Evolutionary conservation across 53 echinoderm and acorn worm genomes (phyloP).

Genomic region (Arbacia lixula): DNA sequence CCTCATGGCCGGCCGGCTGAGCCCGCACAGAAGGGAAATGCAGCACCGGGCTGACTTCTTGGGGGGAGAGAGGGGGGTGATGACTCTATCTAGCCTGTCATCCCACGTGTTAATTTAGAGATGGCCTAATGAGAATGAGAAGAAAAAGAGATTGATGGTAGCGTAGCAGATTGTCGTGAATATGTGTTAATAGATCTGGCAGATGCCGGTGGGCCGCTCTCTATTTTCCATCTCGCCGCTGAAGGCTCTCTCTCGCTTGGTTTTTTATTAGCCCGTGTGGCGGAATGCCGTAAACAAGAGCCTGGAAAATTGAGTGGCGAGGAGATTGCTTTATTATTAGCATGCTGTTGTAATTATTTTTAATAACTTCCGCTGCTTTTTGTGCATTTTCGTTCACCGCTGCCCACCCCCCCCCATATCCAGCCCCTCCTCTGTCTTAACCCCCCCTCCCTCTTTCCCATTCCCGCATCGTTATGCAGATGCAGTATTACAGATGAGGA

Average conservation of each 20-base stretch:
- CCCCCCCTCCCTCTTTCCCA: constrained; percentile 8
- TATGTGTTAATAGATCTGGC: constrained; percentile 54
- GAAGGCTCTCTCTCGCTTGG: constrained; percentile 14
- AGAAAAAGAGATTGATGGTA: constrained; percentile 53
- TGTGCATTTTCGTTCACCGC: constrained; percentile 11
- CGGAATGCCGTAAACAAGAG: constrained; percentile 59
- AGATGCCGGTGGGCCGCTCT: constrained; percentile 40
- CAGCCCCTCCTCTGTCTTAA: neutral
- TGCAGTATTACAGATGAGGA: neutral
- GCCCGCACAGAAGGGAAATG: constrained; percentile 20
- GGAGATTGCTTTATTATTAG: constrained; percentile 57
- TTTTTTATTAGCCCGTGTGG: constrained; percentile 51
- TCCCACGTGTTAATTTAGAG: constrained; percentile 57
- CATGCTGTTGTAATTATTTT: constrained; percentile 63
- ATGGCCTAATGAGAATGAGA: constrained; percentile 37
- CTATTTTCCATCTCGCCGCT: constrained; percentile 25
- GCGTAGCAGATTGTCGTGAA: constrained; percentile 50
- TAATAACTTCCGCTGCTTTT: constrained; percentile 63
- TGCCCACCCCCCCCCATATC: neutral
- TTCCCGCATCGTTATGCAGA: neutral
- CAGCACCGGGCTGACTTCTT: constrained; percentile 11
- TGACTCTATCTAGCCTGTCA: constrained; percentile 28
- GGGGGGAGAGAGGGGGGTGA: constrained; percentile 3
- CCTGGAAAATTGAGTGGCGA: constrained; percentile 52
- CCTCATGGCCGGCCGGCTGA: neutral